Percentiles rank a stretch among this genome's conserved stretches.
Evolutionary conservation across 2,888 invertebrate genomes (phyloP).

Genomic region (Sinhomidia bicolor): DNA sequence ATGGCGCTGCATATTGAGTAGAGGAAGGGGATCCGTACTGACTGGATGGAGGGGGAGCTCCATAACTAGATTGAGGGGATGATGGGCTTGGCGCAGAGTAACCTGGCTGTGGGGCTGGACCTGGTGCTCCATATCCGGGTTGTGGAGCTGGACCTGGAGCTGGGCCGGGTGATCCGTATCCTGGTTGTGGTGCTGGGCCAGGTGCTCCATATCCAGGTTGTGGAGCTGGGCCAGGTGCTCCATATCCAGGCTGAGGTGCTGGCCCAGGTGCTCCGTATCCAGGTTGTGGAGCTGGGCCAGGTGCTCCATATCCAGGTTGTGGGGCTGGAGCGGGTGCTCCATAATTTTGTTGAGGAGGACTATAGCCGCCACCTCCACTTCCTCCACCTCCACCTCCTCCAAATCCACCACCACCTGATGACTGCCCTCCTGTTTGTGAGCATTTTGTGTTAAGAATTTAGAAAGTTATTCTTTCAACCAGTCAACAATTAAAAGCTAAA

Average conservation of each 20-base stretch:
- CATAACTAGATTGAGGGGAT: constrained; percentile 30
- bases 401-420: neutral
- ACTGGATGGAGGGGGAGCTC: constrained; percentile 30
- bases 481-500: too few species aligned
- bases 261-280: neutral
- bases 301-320: too few species aligned
- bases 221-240: neutral
- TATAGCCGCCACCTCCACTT: neutral
- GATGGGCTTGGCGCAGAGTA: constrained; percentile 9
- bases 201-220: neutral
- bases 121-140: neutral
- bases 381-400: neutral
- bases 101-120: neutral
- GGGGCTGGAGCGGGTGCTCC: constrained; percentile 12
- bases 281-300: constrained; percentile 4
- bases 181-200: neutral
- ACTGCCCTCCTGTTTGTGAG: too few species aligned
- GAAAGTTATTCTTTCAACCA: too few species aligned
- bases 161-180: neutral
- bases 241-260: too few species aligned
- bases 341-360: constrained; percentile 17
- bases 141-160: neutral
- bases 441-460: too few species aligned
- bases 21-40: constrained; percentile 22
- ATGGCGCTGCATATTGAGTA: constrained; percentile 24